Evolutionary conservation across 1,140 invertebrate genomes (phyloP), one percentile per base, ranked within the genome.

Genomic region (Telenomus remus): DNA sequence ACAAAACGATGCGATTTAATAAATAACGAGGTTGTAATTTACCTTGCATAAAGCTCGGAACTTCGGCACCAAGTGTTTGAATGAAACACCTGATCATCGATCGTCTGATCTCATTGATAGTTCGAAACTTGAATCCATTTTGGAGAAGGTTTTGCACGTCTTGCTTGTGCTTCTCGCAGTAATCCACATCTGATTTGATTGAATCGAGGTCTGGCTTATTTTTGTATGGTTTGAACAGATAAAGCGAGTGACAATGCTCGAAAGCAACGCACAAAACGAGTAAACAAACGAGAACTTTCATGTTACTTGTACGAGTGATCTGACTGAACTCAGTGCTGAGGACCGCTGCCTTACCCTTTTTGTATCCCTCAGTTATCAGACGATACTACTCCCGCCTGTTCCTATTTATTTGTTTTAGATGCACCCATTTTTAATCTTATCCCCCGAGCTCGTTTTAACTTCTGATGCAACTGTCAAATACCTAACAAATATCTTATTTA

Each of bases 81-180:
- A 70, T 47, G 16, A 70, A 49, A 37, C 66, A 70, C 12, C 15
- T 61, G 0, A 61, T 49, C 56, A 70, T 70, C n/a, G 66, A 70
- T 10, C 66, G 50, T 44, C 50, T 48, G 8, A 61, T 8, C 49
- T 70, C 37, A 42, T 0, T 0, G 11, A 70, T 14, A 1, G 37
- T 48, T 55, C 55, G 43, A 11, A 70, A 44, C 10, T 59, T 70
- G 37, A 61, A 9, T 49, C 50, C 66, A 61, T 49, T 55, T 55
- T 70, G 11, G 6, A 70, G n/a, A 14, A 70, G 35, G 8, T 70
- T 61, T 43, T 61, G 43, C 8, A 70, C 46, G 8, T 61, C 66
- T 4, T 70, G 50, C 33, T 44, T 61, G n/a, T 70, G 56, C 27
- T 70, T 61, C 14, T 70, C 66, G 9, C 66, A 70, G 27, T 70